Conservation (phyloP, 64 coral and sea anemone genomes). For the Hydrozoanthus tunicans region DNA sequence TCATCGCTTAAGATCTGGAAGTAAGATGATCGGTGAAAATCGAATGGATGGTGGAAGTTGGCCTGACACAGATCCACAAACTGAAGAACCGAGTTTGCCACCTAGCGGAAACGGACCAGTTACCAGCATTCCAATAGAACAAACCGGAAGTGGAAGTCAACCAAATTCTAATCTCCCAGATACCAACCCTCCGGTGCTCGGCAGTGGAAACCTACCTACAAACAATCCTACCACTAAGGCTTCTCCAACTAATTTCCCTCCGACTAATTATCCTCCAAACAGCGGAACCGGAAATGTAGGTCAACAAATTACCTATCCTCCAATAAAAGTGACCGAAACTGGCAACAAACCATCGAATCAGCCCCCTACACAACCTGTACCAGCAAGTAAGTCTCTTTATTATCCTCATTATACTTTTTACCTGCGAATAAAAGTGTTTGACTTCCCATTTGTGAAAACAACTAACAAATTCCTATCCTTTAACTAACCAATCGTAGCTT, state of each 20-base stretch:
- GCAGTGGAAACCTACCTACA: not conserved
- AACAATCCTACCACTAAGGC: not conserved
- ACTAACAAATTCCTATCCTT: no score
- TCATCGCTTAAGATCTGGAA: not conserved
- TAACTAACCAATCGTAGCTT: no score
- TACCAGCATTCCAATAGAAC: not conserved
- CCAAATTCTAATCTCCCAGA: not conserved
- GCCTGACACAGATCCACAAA: not conserved
- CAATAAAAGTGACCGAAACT: constrained; percentile 30
- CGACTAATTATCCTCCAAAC: not conserved
- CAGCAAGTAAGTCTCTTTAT: constrained; percentile 1
- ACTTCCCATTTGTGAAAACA: no score
- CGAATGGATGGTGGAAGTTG: constrained; percentile 7
- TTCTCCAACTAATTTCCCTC: not conserved
- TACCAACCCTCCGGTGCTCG: not conserved
- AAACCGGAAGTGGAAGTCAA: constrained; percentile 3
- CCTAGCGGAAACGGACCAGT: not conserved
- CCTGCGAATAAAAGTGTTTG: no score
- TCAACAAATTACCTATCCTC: not conserved
- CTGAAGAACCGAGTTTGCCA: not conserved
- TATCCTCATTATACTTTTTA: not conserved
- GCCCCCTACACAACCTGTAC: not conserved
- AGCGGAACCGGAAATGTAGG: constrained; percentile 25
- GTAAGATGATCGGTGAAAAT: not conserved
- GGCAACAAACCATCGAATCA: constrained; percentile 7